Percentiles rank a stretch among this genome's conserved stretches.
Conservation (phyloP, 2,888 invertebrate species). For the Imbricaverruca yamaguchii region DNA sequence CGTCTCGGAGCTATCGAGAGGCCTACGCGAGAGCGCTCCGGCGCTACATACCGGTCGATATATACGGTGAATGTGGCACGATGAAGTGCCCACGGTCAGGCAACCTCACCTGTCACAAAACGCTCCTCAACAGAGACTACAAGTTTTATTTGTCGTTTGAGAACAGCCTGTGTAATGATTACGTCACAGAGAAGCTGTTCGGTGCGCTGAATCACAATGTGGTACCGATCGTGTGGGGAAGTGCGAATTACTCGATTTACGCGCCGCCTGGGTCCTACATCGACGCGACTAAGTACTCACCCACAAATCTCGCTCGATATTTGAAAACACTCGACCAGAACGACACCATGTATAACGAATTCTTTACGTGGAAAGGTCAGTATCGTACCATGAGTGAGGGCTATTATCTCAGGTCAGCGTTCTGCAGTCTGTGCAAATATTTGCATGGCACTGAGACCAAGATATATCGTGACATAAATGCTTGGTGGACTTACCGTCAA, state of each 20-base stretch:
- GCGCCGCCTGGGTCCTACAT: constrained; percentile 39
- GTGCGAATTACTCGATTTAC: constrained; percentile 36
- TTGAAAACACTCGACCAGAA: constrained; percentile 35
- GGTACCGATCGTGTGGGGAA: constrained; percentile 38
- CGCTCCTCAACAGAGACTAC: constrained; percentile 32
- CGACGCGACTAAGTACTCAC: constrained; percentile 37
- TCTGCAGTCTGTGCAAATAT: constrained; percentile 26
- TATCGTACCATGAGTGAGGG: constrained; percentile 22
- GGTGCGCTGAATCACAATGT: constrained; percentile 34
- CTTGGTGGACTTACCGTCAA: constrained; percentile 25
- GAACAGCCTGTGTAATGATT: constrained; percentile 37
- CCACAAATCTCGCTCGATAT: constrained; percentile 36
- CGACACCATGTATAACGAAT: constrained; percentile 33
- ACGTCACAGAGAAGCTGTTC: constrained; percentile 38
- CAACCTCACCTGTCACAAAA: constrained; percentile 16
- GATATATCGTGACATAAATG: constrained; percentile 20
- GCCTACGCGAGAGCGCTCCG: constrained; percentile 30
- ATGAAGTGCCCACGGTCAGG: constrained; percentile 25
- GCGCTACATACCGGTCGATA: constrained; percentile 32
- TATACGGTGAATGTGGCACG: constrained; percentile 33
- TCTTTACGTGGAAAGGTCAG: constrained; percentile 33
- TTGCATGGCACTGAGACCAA: constrained; percentile 8
- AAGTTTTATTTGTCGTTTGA: constrained; percentile 37
- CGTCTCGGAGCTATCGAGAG: constrained; percentile 31
- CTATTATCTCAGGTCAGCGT: neutral